Evolutionary conservation across 2,888 invertebrate species (phyloP), one percentile per base, ranked within the genome.

Genomic region (Agrotis exclamationis): DNA sequence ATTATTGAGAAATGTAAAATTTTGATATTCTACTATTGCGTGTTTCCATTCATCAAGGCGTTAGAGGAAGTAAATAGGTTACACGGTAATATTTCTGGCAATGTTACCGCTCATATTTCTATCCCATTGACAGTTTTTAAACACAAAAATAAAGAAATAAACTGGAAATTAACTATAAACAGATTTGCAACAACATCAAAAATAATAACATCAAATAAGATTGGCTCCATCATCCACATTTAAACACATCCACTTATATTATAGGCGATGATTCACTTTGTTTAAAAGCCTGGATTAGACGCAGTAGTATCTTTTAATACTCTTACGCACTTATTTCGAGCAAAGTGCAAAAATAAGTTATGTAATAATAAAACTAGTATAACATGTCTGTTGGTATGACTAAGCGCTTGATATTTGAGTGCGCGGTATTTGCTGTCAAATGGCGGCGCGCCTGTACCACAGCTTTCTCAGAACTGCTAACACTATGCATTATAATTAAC

Each of bases 371-470:
- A 86, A 85, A 84, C 74, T 82, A 86, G 74, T 77, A 70, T 78
- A 86, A 77, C 76, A 82, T 82, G 86, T 82, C 75, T 82, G 84
- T 81, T 74, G 63, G 63, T 86, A 86, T 93, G 94, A 94, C 90
- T 93, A 92, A 93, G 90, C 89, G 86, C 72, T 87, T 91, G 93
- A 93, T 93, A 94, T 93, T 93, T 92, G 89, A 90, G 89, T 84
- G 86, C 80, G 75, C 83, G 84, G 89, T 86, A 89, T 89, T 89
- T 85, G 88, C 89, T 88, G 92, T 92, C 90, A 92, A 91, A 93
- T 89, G 86, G 89, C 86, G 81, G 78, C 74, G 73, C 81, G 78
- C 71, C 73, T 75, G 80, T 63, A 83, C 80, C 84, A 79, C 79
- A 69, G 44, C 76, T 84, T 91, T 91, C 89, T 88, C 56, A 75